Evolutionary conservation across 2,113 vertebrate genomes (phyloP), one percentile per base, ranked within the genome.

Genomic region (Daphoenositta chrysoptera): DNA sequence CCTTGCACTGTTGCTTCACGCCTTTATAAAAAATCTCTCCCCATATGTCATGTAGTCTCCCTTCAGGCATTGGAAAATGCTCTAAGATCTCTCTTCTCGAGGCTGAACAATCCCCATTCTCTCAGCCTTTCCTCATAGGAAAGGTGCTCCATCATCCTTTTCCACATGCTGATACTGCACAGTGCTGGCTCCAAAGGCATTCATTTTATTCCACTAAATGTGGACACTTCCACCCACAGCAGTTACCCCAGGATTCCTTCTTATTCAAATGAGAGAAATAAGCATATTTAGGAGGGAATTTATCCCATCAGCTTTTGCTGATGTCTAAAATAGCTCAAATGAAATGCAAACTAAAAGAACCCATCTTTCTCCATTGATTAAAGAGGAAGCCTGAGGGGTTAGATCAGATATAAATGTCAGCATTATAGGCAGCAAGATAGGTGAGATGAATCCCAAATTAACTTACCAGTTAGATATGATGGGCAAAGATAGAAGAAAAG

Each of bases 301-400:
- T 87, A 78, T 84, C 64, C 96, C 92, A 94, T 87, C 81, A 95
- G 53, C 63, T 90, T 88, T 65, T 39, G 28, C 53, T 86, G 86
- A 64, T 84, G 60, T 91, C 77, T 89, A 94, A 96, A 96, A 96
- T 96, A 95, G 65, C 87, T 91, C 92, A 94, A 93, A 95, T 76
- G 79, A 96, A 94, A 94, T 90, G 66, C 88, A 91, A 42, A 64
- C 81, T 87, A 68, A 87, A 89, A 94, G 90, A 93, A 76, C 56
- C 87, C 56, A 84, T 89, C 72, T 91, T 95, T 87, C 83, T 83
- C 88, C 88, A 97, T 91, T 96, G 95, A 94, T 96, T 97, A 91
- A 89, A 95, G 84, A 95, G 93, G 89, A 97, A 94, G 87, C 93
- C 92, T 87, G 90, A 89, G 84, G 94, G 60, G 77, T 89, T 93